Percentiles rank a stretch among this genome's conserved stretches.
Conservation (phyloP, 2,888 invertebrate genomes). For the Apotomis betuletana region DNA sequence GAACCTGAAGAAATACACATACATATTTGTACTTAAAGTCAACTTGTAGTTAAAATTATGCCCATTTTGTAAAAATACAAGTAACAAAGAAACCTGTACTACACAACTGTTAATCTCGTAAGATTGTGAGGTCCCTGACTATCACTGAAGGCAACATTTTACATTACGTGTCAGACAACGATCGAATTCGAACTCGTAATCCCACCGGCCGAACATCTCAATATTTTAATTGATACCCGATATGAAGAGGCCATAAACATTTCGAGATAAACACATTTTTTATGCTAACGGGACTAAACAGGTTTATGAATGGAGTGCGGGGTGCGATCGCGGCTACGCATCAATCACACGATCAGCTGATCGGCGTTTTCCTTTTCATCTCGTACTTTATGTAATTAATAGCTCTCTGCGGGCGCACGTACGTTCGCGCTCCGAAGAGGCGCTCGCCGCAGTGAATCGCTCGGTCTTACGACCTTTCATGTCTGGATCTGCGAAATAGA, state of each 20-base stretch:
- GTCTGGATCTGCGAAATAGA: conserved; percentile 29
- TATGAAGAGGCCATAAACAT: conserved; percentile 62
- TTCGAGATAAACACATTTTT: conserved; percentile 52
- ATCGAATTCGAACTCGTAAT: conserved; percentile 11
- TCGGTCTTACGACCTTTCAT: conserved; percentile 25
- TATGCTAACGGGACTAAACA: conserved; percentile 68
- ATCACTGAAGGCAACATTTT: no score
- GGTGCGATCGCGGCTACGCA: conserved; percentile 58
- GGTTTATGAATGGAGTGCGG: conserved; percentile 64
- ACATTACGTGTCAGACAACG: neutral
- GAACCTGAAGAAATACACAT: no score
- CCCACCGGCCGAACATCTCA: conserved; percentile 27
- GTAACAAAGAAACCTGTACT: no score
- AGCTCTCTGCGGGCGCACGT: conserved; percentile 65
- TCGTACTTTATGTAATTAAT: conserved; percentile 77
- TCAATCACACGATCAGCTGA: conserved; percentile 79
- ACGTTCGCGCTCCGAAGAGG: neutral
- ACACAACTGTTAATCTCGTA: no score
- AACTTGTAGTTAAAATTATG: no score
- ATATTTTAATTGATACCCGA: conserved; percentile 57
- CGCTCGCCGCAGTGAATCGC: conserved; percentile 1
- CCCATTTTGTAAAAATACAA: no score
- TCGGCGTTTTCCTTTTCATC: conserved; percentile 77
- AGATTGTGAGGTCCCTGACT: no score
- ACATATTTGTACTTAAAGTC: no score